These are phyloP conservation scores for Dermochelys coriacea DNA, from an alignment of 2,797 vertebrate species.

Conservation along the genomic window DNA sequence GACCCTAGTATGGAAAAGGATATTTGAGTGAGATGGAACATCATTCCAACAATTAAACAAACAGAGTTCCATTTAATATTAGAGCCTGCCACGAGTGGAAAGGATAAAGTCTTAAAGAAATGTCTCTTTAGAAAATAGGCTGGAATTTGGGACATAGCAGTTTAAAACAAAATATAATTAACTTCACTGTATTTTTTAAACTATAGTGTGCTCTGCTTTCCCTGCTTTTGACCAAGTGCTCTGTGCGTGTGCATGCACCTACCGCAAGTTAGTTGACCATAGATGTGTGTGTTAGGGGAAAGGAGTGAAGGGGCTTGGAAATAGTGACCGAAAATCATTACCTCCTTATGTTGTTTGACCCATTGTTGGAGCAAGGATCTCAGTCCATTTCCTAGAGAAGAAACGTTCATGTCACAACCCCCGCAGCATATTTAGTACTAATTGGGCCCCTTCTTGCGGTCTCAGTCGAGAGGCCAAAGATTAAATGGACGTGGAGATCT, in stretches of 20 bases:
- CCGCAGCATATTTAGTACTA: neutral
- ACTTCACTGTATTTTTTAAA: constrained; percentile 34
- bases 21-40: constrained; percentile 68
- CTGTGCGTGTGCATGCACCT: neutral
- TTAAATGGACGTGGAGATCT: neutral
- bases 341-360: neutral
- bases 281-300: neutral
- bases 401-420: neutral
- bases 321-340: neutral
- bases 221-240: neutral
- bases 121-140: neutral
- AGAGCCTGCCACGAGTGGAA: constrained; percentile 11
- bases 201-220: constrained; percentile 31
- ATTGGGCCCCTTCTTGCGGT: neutral
- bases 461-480: neutral
- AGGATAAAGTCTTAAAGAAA: constrained; percentile 20
- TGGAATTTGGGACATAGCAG: neutral
- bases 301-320: constrained; percentile 14
- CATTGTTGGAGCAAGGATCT: neutral
- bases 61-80: constrained; percentile 62
- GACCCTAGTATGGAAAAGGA: constrained; percentile 69
- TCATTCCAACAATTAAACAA: constrained; percentile 70
- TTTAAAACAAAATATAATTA: constrained; percentile 3
- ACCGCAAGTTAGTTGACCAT: neutral
- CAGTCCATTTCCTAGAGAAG: neutral